These are phyloP conservation scores for Gallinago media DNA, from an alignment of 2,113 vertebrate species.

Conservation along the genomic window DNA sequence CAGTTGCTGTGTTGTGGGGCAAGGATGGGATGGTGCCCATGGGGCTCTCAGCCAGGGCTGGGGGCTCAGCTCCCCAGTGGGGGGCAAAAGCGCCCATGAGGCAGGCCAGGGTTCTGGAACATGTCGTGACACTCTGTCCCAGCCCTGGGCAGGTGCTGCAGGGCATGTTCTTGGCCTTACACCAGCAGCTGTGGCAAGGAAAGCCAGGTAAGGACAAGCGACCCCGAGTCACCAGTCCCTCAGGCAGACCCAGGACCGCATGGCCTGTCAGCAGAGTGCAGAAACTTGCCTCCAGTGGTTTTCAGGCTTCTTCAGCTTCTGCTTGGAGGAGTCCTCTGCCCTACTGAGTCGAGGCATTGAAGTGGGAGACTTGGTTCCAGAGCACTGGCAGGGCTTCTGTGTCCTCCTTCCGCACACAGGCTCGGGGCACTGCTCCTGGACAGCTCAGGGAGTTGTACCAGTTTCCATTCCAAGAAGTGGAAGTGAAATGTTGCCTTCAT, in stretches of 20 bases:
- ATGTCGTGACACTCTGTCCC: fast-evolving
- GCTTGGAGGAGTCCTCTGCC: not conserved
- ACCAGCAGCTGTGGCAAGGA: fast-evolving
- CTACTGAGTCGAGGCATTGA: not conserved
- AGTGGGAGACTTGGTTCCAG: not conserved
- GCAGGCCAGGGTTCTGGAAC: no score
- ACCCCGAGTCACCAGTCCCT: fast-evolving
- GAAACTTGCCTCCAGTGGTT: not conserved
- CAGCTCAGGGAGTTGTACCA: not conserved
- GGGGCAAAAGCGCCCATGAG: fast-evolving
- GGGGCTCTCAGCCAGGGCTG: not conserved
- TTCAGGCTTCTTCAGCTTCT: not conserved
- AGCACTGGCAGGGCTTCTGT: fast-evolving
- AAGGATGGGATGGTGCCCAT: not conserved
- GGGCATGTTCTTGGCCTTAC: fast-evolving
- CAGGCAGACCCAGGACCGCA: fast-evolving
- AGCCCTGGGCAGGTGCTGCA: fast-evolving
- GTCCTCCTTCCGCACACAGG: fast-evolving
- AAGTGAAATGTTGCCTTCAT: not conserved
- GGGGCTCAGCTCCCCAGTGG: not conserved
- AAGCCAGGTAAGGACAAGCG: not conserved
- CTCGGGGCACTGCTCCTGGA: no score
- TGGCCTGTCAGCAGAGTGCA: fast-evolving
- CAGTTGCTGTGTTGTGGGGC: not conserved
- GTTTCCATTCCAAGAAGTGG: not conserved